Percentiles rank a stretch among this genome's conserved stretches.
Evolutionary conservation across 2,113 vertebrate species (phyloP).

Genomic region (Bathybates hornii): DNA sequence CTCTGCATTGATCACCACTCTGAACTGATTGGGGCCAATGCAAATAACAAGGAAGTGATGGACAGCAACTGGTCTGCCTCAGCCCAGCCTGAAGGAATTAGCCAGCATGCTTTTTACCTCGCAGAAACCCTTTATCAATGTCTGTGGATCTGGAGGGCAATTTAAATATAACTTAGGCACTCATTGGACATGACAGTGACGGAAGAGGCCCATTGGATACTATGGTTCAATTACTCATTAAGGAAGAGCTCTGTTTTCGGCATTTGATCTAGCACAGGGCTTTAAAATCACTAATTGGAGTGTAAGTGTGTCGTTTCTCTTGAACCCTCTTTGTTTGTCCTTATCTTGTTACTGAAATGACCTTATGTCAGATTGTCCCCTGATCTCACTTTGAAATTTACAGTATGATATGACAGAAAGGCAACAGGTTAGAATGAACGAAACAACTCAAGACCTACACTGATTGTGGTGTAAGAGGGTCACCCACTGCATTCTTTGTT

Average conservation of each 20-base stretch:
- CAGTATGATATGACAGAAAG: neutral
- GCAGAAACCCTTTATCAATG: slow-evolving; percentile 56
- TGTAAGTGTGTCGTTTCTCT: slow-evolving; percentile 56
- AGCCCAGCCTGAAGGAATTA: slow-evolving; percentile 29
- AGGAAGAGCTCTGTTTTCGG: slow-evolving; percentile 42
- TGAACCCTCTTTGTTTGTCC: slow-evolving; percentile 32
- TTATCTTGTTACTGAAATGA: slow-evolving; percentile 41
- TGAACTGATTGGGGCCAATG: slow-evolving; percentile 47
- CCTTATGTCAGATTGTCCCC: slow-evolving; percentile 1
- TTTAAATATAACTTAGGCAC: slow-evolving; percentile 57
- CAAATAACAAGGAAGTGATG: slow-evolving; percentile 48
- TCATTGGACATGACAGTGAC: slow-evolving; percentile 63
- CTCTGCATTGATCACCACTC: slow-evolving; percentile 59
- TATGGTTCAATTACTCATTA: slow-evolving; percentile 65
- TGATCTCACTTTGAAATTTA: slow-evolving; percentile 19
- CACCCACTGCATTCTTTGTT: neutral
- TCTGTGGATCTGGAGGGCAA: slow-evolving; percentile 43
- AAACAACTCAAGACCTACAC: neutral
- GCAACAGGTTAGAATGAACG: neutral
- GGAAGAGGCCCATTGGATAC: slow-evolving; percentile 51
- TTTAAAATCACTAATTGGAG: slow-evolving; percentile 58
- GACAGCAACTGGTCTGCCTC: slow-evolving; percentile 40
- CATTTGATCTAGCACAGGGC: slow-evolving; percentile 45
- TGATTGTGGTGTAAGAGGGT: neutral
- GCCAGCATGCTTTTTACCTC: neutral